Conservation (phyloP, 2,113 vertebrate genomes). For the Calonectris borealis region DNA sequence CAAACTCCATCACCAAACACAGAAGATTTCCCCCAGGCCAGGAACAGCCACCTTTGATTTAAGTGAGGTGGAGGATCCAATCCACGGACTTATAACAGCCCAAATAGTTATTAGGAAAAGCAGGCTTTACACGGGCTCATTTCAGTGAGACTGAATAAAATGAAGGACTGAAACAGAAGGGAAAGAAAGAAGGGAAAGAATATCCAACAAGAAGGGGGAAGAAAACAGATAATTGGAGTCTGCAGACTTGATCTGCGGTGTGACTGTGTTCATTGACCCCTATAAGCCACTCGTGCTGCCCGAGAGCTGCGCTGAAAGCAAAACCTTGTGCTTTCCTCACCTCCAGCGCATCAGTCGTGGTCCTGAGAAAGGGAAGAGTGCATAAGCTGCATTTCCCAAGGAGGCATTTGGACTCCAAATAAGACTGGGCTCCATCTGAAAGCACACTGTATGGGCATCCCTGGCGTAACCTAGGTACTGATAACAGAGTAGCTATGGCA, state of each 20-base stretch:
- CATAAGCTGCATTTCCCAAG: neutral
- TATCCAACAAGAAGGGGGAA: neutral
- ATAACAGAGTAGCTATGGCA: neutral
- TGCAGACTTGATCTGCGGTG: neutral
- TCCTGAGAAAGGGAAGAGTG: neutral
- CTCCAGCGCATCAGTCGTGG: neutral
- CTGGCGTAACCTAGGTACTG: neutral
- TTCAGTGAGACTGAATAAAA: neutral
- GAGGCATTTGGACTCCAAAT: neutral
- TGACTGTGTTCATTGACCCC: neutral
- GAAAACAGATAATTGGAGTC: neutral
- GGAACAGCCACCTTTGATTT: neutral
- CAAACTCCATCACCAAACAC: neutral
- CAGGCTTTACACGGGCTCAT: neutral
- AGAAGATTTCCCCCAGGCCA: neutral
- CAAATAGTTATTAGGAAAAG: neutral
- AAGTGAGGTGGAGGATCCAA: neutral
- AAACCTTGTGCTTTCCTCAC: neutral
- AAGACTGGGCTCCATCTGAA: neutral
- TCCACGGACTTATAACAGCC: neutral
- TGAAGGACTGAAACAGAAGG: neutral
- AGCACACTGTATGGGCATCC: too few species aligned
- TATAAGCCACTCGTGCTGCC: neutral
- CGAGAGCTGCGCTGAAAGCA: neutral
- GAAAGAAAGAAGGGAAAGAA: neutral